Conservation (phyloP, 1,140 invertebrate species). For the Diploscapter pachys region DNA sequence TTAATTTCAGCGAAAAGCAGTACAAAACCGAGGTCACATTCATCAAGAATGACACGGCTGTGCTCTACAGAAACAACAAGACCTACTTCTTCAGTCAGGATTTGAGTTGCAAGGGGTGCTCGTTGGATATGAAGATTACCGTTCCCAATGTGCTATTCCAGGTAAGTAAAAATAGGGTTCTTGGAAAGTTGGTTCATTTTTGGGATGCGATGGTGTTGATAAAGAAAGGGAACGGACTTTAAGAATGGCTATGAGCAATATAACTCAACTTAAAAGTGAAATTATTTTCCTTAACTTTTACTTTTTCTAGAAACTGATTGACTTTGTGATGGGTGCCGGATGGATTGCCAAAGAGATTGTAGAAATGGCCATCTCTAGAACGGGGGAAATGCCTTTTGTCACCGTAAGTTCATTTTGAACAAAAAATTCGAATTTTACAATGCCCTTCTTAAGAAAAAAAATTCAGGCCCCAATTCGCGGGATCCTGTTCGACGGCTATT, state of each 20-base stretch:
- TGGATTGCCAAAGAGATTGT: too few relatives aligned
- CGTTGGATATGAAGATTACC: conserved; percentile 41
- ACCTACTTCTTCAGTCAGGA: conserved; percentile 42
- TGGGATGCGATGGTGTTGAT: conserved; percentile 25
- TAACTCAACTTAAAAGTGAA: background rate
- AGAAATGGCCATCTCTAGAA: too few relatives aligned
- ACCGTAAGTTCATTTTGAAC: background rate
- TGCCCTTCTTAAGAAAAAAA: background rate
- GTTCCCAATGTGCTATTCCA: conserved; percentile 55
- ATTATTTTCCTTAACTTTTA: conserved; percentile 13
- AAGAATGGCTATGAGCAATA: background rate
- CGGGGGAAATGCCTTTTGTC: conserved; percentile 41
- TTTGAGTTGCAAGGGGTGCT: conserved; percentile 44
- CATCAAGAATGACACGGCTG: conserved; percentile 39
- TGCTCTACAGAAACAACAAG: conserved; percentile 49
- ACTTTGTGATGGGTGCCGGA: conserved; percentile 14
- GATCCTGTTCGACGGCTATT: conserved; percentile 53
- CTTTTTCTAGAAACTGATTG: conserved; percentile 39
- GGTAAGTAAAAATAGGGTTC: conserved; percentile 25
- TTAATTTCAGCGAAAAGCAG: conserved; percentile 44
- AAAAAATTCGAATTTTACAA: background rate
- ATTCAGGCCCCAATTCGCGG: conserved; percentile 39
- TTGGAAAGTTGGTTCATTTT: conserved; percentile 10
- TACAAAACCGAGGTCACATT: conserved; percentile 36
- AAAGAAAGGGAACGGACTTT: conserved; percentile 23